Evolutionary conservation across 2,113 vertebrate genomes (phyloP).

Genomic region (Oceanites oceanicus): DNA sequence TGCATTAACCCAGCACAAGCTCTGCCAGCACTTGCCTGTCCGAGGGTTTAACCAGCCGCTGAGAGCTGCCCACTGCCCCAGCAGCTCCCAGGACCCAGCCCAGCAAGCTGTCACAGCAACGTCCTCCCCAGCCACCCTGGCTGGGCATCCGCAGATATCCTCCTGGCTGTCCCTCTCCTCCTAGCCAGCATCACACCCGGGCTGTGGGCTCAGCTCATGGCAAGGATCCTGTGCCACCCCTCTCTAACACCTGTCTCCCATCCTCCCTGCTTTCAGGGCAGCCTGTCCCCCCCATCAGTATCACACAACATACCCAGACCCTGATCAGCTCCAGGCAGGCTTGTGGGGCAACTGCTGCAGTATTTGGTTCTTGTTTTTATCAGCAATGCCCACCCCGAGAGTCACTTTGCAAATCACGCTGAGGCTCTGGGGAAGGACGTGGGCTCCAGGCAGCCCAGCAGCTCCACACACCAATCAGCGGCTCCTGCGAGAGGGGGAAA

Average conservation of each 20-base stretch:
- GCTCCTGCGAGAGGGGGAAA: not conserved
- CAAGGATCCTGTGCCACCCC: rapidly evolving
- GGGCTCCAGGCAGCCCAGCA: not conserved
- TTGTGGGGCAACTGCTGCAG: not conserved
- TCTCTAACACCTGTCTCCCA: not conserved
- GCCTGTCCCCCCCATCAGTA: not conserved
- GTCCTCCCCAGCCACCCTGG: not conserved
- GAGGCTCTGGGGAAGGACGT: not conserved
- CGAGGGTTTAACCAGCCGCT: not conserved
- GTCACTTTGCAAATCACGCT: not conserved
- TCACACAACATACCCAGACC: not conserved
- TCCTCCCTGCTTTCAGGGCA: not conserved
- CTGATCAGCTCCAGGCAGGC: rapidly evolving
- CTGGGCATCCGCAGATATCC: not conserved
- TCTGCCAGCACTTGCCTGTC: not conserved
- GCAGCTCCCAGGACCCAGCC: not conserved
- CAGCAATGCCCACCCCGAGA: not conserved
- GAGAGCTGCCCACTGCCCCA: not conserved
- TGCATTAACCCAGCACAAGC: not conserved
- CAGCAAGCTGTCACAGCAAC: not conserved
- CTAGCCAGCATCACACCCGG: not conserved
- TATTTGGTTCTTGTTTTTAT: not conserved
- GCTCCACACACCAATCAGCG: rapidly evolving
- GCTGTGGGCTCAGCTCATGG: not conserved
- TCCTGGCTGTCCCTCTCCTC: not conserved